Conservation (phyloP, 2,797 vertebrate species). For the Stomatorhinus walkeri region DNA sequence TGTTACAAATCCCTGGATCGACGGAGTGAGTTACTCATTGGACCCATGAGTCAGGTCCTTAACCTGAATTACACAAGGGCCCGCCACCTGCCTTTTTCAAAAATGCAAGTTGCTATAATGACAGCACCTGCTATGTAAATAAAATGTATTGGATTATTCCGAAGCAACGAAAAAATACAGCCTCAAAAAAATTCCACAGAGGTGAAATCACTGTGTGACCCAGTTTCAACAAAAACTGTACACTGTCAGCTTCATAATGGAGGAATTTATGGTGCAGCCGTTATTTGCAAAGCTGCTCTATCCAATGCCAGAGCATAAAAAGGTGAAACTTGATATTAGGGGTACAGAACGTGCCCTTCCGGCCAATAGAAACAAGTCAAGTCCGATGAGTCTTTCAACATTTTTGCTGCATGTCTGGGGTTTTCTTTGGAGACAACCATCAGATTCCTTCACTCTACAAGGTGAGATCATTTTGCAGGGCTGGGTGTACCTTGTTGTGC, state of each 20-base stretch:
- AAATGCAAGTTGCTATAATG: neutral
- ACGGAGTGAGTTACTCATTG: neutral
- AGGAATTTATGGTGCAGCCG: neutral
- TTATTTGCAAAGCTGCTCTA: neutral
- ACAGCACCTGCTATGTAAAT: neutral
- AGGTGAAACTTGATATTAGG: neutral
- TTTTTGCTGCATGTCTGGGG: neutral
- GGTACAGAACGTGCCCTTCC: neutral
- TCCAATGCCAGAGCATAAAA: neutral
- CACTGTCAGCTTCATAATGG: neutral
- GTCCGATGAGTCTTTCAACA: neutral
- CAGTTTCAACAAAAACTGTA: neutral
- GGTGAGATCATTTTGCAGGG: neutral
- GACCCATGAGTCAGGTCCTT: neutral
- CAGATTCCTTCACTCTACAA: neutral
- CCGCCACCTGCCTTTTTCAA: neutral
- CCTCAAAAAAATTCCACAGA: neutral
- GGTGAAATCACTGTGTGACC: neutral
- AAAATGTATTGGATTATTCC: neutral
- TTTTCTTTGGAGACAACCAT: neutral
- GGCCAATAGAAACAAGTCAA: neutral
- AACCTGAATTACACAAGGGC: neutral
- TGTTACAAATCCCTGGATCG: neutral
- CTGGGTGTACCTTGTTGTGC: neutral
- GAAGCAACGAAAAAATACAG: neutral